Evolutionary conservation across 2,888 invertebrate genomes (phyloP), one percentile per base, ranked within the genome.

Genomic region (Hecatera dysodea): DNA sequence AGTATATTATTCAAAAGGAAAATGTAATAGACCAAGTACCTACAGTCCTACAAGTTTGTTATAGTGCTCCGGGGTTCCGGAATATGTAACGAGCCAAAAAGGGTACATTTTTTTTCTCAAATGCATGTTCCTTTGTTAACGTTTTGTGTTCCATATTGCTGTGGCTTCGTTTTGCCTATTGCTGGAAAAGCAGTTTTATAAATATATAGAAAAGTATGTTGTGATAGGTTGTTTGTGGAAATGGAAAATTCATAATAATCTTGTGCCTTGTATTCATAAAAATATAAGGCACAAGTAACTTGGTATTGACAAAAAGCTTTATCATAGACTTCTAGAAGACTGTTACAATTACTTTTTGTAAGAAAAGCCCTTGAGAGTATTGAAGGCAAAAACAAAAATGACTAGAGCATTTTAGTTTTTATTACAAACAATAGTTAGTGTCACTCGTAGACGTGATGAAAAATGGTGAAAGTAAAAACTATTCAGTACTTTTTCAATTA

Each of bases 1-100:
- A 44, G 53, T 70, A 71, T 79, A 57, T 42, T 68, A 80, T 80
- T 78, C 81, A 78, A 78, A 79, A 77, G 73, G 65, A 78, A 76
- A 84, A 75, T 77, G 29, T 77, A 74, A 82, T 77, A 79, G 66
- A 60, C 46, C 33, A 50, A 39, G 59, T 69, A 67, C 27, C n/a
- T 48, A 22, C 74, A 39, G 15, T 39, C 11, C 39, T 17, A 17
- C 39, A 63, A 80, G 72, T 85, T 81, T 78, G 81, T 77, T 80
- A 71, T 48, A 82, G 78, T 66, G 63, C 73, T 66, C 27, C 62
- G 57, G 72, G 73, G 66, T 74, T 73, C 55, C 19, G 33, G 76
- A 84, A 83, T 80, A 82, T 53, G 36, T 78, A 70, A 78, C 27
- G 50, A 78, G 55, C n/a, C 24, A 55, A 55, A 67, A 69, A 56